These are phyloP conservation scores for Choloepus hoffmanni DNA, from an alignment of 2,113 vertebrate genomes.

Conservation along the genomic window DNA sequence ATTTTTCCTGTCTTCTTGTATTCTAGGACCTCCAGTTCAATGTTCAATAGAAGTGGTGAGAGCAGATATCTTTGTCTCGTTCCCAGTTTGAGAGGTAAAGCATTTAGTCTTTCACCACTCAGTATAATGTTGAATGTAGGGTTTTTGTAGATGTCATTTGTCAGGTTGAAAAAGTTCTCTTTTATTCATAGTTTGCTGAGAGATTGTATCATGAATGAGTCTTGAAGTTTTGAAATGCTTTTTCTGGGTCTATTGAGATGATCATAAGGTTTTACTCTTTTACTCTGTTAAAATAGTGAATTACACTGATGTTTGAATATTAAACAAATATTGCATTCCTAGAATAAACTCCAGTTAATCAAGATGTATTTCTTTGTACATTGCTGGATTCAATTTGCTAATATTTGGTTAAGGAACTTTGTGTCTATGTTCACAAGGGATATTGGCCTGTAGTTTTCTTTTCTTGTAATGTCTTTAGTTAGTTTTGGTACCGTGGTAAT, in stretches of 20 bases:
- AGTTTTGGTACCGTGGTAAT: not conserved
- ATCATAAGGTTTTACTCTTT: conserved; percentile 51
- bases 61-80: conserved; percentile 40
- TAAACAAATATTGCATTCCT: conserved; percentile 43
- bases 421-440: not conserved
- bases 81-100: conserved; percentile 45
- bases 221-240: conserved; percentile 57
- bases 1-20: conserved; percentile 33
- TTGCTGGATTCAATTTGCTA: conserved; percentile 48
- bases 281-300: conserved; percentile 22
- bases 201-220: conserved; percentile 45
- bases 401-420: conserved; percentile 41
- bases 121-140: conserved; percentile 5
- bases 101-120: conserved; percentile 61
- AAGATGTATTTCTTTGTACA: conserved; percentile 52
- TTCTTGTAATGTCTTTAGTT: conserved; percentile 19
- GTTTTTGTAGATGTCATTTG: conserved; percentile 47
- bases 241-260: conserved; percentile 52
- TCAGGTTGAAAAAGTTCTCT: conserved; percentile 54
- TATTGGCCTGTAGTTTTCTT: not conserved
- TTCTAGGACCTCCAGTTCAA: not conserved
- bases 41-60: not conserved
- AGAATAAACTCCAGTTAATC: conserved; percentile 34
- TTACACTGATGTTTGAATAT: conserved; percentile 62
- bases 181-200: conserved; percentile 59